Conservation (phyloP, 2,113 vertebrate species). For the Halcyon senegalensis region DNA sequence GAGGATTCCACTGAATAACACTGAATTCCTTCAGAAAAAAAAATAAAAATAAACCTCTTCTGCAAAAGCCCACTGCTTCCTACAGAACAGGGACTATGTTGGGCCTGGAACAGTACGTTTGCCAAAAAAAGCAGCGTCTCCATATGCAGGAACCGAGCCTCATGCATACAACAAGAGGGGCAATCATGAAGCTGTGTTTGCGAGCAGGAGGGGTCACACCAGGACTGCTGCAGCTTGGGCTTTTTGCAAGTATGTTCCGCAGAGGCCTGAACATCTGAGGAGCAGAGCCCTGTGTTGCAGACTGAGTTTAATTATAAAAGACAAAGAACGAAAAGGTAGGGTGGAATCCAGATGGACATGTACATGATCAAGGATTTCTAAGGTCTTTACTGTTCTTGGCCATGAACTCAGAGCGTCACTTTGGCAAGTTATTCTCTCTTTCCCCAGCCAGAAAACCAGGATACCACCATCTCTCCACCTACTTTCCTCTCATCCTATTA, state of each 20-base stretch:
- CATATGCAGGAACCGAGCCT: not conserved
- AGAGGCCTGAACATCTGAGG: not conserved
- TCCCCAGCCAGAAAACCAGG: not conserved
- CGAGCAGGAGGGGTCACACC: not conserved
- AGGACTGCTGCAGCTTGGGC: not conserved
- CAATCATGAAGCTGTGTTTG: accelerated
- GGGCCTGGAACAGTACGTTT: not conserved
- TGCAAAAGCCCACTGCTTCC: not conserved
- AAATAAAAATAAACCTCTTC: not conserved
- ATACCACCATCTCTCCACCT: not conserved
- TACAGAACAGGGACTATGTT: not conserved
- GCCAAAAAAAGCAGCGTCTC: not conserved
- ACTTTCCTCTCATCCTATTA: not conserved
- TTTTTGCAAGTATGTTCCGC: not conserved
- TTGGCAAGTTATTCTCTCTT: not conserved
- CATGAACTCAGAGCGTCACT: not conserved
- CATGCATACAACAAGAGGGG: not conserved
- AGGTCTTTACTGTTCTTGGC: not conserved
- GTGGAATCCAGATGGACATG: not conserved
- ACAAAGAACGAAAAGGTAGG: not conserved
- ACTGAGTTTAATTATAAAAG: not conserved
- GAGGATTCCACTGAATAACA: slow-evolving; percentile 61
- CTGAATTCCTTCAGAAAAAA: slow-evolving; percentile 51
- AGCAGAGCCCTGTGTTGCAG: not conserved
- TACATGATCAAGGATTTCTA: not conserved